phyloP scores from a whole-genome alignment of 1,140 invertebrate species.

The Anastatus disparis region DNA sequence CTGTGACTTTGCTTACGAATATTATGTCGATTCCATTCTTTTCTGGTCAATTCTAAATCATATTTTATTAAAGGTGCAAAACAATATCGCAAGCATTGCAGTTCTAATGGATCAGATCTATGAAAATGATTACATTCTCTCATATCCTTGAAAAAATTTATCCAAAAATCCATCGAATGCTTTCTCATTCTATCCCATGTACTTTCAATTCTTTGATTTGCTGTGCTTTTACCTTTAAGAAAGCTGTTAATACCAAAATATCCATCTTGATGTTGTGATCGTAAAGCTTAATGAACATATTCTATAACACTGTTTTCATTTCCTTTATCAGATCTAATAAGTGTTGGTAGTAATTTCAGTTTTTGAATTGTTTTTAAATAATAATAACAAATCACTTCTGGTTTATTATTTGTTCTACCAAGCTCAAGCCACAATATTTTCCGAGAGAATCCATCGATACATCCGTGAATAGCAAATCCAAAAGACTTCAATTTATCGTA shows the following conservation, averaged over 20 bases:
- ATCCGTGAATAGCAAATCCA: too few species aligned
- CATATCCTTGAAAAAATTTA: slow-evolving; percentile 21
- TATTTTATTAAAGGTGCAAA: too few species aligned
- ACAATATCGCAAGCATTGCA: slow-evolving; percentile 23
- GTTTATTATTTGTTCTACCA: slow-evolving; percentile 45
- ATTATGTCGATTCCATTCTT: slow-evolving; percentile 7
- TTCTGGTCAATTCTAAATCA: slow-evolving; percentile 5
- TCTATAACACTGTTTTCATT: too few species aligned
- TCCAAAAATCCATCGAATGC: slow-evolving; percentile 20
- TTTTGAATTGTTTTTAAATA: slow-evolving; percentile 43
- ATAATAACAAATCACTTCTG: too few species aligned
- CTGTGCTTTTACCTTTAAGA: slow-evolving; percentile 15
- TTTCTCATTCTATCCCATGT: neutral
- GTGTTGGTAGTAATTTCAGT: too few species aligned
- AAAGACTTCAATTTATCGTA: neutral
- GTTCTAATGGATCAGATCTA: neutral
- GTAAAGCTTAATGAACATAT: slow-evolving; percentile 7
- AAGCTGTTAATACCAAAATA: slow-evolving; percentile 11
- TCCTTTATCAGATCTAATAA: too few species aligned
- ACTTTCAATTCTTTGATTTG: slow-evolving; percentile 10
- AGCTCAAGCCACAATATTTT: too few species aligned
- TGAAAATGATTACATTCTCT: neutral
- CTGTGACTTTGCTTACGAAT: slow-evolving; percentile 9
- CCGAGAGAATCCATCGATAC: slow-evolving; percentile 53
- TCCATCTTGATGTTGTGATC: slow-evolving; percentile 3